Evolutionary conservation across 2,113 vertebrate species (phyloP).

Genomic region (Narcine bancroftii): DNA sequence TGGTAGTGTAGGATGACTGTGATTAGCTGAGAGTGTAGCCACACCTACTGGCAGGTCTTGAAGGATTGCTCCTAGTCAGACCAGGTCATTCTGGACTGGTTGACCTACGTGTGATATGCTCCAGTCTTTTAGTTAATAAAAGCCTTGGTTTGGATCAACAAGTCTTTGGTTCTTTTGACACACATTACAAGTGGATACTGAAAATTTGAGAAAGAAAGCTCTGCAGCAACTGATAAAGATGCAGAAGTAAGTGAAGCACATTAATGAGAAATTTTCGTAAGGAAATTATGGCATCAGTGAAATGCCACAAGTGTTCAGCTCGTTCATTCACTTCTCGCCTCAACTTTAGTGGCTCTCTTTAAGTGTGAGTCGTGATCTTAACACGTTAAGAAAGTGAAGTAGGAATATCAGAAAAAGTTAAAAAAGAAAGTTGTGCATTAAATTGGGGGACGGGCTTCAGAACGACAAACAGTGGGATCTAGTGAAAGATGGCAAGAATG

Average conservation of each 20-base stretch:
- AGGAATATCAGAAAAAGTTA: not conserved
- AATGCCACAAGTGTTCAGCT: not conserved
- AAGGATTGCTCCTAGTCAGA: too few species aligned
- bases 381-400: not conserved
- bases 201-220: not conserved
- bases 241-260: not conserved
- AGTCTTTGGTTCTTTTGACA: too few species aligned
- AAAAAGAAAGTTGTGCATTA: not conserved
- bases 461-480: not conserved
- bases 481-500: not conserved
- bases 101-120: too few species aligned
- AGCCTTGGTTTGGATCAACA: too few species aligned
- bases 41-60: too few species aligned
- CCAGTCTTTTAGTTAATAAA: too few species aligned
- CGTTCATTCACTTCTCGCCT: not conserved
- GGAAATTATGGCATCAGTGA: too few species aligned
- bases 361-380: not conserved
- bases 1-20: too few species aligned
- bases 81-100: too few species aligned
- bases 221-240: not conserved
- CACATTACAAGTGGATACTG: not conserved
- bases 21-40: too few species aligned
- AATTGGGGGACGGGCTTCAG: not conserved
- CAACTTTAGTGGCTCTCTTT: not conserved
- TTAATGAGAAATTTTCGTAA: too few species aligned